Evolutionary conservation across 2,113 vertebrate species (phyloP).

Genomic region (Genyomyrus donnyi): DNA sequence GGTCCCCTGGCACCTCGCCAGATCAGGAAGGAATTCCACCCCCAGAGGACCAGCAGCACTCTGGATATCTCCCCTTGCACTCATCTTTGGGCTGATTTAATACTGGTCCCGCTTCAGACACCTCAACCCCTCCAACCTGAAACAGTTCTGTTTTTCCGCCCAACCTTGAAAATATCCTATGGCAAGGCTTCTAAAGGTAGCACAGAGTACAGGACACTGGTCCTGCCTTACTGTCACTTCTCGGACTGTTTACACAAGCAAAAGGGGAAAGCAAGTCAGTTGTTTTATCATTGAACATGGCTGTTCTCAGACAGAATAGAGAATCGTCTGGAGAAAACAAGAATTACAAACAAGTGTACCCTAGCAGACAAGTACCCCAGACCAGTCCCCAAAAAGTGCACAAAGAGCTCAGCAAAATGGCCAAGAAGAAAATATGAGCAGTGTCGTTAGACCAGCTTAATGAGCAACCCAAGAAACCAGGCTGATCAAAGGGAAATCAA

Average conservation of each 20-base stretch:
- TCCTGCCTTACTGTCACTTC: not conserved
- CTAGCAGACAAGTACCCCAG: not conserved
- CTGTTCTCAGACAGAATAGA: not conserved
- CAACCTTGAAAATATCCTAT: not conserved
- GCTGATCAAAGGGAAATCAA: not conserved
- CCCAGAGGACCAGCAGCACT: constrained; percentile 49
- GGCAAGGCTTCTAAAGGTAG: not conserved
- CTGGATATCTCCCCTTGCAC: constrained; percentile 41
- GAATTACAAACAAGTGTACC: not conserved
- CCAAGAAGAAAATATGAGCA: not conserved
- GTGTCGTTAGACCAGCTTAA: not conserved
- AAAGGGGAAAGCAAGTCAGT: not conserved
- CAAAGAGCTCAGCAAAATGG: not conserved
- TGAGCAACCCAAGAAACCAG: not conserved
- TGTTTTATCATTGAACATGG: not conserved
- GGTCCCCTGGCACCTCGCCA: constrained; percentile 55
- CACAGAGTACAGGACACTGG: not conserved
- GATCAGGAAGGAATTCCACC: constrained; percentile 53
- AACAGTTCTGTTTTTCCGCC: not conserved
- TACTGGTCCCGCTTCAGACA: constrained; percentile 48
- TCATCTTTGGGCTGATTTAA: constrained; percentile 43
- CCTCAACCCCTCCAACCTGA: constrained; percentile 43
- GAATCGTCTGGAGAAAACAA: not conserved
- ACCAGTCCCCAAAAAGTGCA: not conserved
- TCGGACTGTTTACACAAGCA: not conserved